These are phyloP conservation scores for Prunella fulvescens DNA, from an alignment of 2,113 vertebrate species.

Conservation along the genomic window DNA sequence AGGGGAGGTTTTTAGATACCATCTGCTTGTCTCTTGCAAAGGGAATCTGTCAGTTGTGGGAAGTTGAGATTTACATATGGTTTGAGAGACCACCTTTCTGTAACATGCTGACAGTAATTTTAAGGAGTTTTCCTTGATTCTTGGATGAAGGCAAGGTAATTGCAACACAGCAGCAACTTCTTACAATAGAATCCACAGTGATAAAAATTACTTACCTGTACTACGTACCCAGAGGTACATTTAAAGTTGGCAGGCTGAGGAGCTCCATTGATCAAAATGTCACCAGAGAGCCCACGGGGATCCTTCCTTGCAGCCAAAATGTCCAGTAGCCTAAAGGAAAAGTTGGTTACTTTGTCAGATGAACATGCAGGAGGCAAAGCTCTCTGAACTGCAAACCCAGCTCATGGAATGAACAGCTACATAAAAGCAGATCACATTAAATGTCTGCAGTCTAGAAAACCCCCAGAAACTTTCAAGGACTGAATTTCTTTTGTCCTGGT, in stretches of 20 bases:
- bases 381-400: background rate
- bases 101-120: background rate
- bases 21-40: background rate
- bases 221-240: slow-evolving; percentile 91
- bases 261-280: slow-evolving; percentile 85
- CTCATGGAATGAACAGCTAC: rapidly evolving
- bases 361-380: background rate
- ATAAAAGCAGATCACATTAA: background rate
- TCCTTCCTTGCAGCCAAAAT: slow-evolving; percentile 82
- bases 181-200: background rate
- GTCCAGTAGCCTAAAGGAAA: slow-evolving; percentile 69
- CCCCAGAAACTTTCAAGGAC: background rate
- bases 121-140: background rate
- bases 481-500: background rate
- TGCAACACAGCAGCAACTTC: background rate
- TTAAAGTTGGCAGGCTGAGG: slow-evolving; percentile 91
- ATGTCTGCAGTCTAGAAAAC: background rate
- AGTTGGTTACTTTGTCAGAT: background rate
- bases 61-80: background rate
- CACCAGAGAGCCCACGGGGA: slow-evolving; percentile 78
- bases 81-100: background rate
- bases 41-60: background rate
- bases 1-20: background rate
- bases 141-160: background rate
- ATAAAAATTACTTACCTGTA: slow-evolving; percentile 77